phyloP scores from a whole-genome alignment of 2,888 invertebrate species.

The Prosopocoilus inquinatus region DNA sequence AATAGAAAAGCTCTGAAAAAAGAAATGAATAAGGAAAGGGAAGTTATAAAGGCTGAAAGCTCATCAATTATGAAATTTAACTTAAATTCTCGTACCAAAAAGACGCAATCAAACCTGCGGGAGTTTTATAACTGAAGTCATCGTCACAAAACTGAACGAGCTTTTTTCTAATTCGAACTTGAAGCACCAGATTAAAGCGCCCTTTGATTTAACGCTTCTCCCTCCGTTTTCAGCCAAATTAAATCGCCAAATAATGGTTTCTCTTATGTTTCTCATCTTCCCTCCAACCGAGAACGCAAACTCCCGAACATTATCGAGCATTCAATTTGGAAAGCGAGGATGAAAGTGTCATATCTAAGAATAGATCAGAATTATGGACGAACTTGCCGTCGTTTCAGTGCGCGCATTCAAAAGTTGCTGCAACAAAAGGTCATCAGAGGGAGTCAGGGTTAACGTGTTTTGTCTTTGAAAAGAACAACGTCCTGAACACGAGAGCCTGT shows the following conservation, averaged over 20 bases:
- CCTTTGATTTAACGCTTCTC: too few relatives aligned
- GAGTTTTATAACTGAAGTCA: neutral
- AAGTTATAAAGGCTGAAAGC: too few relatives aligned
- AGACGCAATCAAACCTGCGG: neutral
- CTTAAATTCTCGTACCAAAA: neutral
- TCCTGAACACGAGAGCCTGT: neutral
- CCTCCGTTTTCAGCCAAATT: too few relatives aligned
- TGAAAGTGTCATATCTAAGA: neutral
- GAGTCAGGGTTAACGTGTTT: neutral
- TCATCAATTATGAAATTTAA: neutral
- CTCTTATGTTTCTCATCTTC: too few relatives aligned
- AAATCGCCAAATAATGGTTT: too few relatives aligned
- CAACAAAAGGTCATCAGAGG: conserved; percentile 1
- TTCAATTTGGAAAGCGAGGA: neutral
- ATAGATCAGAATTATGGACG: neutral
- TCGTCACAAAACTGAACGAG: neutral
- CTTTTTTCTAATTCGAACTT: too few relatives aligned
- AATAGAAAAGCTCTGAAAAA: too few relatives aligned
- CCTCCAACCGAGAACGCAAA: too few relatives aligned
- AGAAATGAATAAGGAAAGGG: too few relatives aligned
- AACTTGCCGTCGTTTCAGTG: neutral
- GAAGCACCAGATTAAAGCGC: too few relatives aligned
- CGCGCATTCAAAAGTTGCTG: neutral
- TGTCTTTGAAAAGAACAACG: neutral
- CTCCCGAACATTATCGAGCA: neutral